These are phyloP conservation scores for Kryptolebias marmoratus DNA, from an alignment of 2,113 vertebrate genomes.

Conservation along the genomic window DNA sequence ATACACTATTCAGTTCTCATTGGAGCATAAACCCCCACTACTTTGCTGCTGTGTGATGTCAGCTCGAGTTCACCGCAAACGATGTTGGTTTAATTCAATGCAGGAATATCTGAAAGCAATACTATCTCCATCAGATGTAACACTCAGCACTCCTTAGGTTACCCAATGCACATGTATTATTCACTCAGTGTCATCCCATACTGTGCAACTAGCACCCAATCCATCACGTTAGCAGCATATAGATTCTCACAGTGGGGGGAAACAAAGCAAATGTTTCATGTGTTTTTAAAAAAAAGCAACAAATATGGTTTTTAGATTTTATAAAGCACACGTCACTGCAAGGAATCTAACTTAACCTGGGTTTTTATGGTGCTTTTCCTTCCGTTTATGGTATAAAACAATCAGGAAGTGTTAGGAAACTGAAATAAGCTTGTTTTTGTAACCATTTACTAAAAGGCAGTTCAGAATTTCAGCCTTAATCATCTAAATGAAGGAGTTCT, in stretches of 20 bases:
- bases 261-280: neutral
- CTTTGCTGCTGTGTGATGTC: neutral
- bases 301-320: too few species aligned
- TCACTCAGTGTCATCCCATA: conserved; percentile 76
- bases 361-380: too few species aligned
- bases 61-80: neutral
- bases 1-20: neutral
- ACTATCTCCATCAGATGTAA: conserved; percentile 49
- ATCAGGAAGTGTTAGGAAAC: too few species aligned
- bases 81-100: conserved; percentile 17
- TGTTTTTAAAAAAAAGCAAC: too few species aligned
- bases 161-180: conserved; percentile 72
- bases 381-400: too few species aligned
- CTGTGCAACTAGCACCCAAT: conserved; percentile 59
- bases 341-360: too few species aligned
- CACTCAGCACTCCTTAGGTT: conserved; percentile 66
- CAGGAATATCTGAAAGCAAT: conserved; percentile 5
- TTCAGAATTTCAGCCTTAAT: neutral
- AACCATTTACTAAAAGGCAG: neutral
- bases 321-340: too few species aligned
- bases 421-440: too few species aligned
- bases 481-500: too few species aligned
- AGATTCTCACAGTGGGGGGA: conserved; percentile 21
- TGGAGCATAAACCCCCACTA: neutral
- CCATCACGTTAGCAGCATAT: conserved; percentile 44